phyloP scores from a whole-genome alignment of 2,888 invertebrate species.

The Clepsis dumicolana region DNA sequence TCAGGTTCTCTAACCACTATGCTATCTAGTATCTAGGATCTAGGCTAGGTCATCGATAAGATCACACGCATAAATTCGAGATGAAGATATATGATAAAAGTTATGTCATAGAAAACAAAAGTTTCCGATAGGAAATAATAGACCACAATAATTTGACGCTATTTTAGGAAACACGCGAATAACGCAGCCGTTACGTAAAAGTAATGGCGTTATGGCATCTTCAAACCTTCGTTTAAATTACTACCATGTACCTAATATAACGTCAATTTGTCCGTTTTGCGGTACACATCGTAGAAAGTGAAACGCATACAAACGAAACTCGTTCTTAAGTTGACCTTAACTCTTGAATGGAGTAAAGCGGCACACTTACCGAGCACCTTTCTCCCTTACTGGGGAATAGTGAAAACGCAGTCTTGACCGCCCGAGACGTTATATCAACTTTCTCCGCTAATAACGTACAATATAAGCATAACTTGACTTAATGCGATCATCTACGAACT shows the following conservation, averaged over 20 bases:
- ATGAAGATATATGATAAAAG: background rate
- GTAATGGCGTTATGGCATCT: conserved; percentile 25
- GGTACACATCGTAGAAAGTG: conserved; percentile 65
- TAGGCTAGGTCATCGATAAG: no score
- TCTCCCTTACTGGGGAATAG: conserved; percentile 41
- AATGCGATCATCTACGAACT: conserved; percentile 2
- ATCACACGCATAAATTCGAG: background rate
- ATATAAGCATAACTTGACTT: conserved; percentile 12
- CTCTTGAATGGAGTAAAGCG: conserved; percentile 54
- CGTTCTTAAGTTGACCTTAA: conserved; percentile 70
- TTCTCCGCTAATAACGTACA: conserved; percentile 26
- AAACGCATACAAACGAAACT: conserved; percentile 64
- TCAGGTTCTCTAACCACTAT: no score
- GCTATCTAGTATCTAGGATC: no score
- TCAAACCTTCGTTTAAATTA: conserved; percentile 14
- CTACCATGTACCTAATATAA: conserved; percentile 15
- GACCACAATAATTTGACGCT: conserved; percentile 29
- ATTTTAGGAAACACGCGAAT: conserved; percentile 25
- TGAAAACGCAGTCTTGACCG: conserved; percentile 42
- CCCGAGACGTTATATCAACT: conserved; percentile 26
- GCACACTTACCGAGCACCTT: conserved; percentile 44
- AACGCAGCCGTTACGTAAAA: conserved; percentile 8
- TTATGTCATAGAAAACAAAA: conserved; percentile 16
- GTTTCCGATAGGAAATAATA: conserved; percentile 18
- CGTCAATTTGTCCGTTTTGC: background rate